Evolutionary conservation across 2,888 invertebrate species (phyloP), one percentile per base, ranked within the genome.

Genomic region (Eupithecia insigniata): DNA sequence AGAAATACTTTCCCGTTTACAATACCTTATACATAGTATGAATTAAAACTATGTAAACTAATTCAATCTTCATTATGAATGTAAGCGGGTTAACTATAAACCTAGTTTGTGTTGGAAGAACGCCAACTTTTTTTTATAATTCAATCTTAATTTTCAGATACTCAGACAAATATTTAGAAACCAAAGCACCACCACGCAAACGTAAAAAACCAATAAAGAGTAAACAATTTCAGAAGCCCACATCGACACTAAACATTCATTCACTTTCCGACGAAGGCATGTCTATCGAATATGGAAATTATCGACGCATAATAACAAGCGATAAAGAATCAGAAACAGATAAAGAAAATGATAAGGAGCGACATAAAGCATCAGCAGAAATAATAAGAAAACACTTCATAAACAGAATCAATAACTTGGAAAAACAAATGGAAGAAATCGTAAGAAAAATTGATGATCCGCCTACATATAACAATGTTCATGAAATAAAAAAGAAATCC

Each of bases 361-460:
- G 55, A 14, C 55, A 60, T 34, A 62, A n/a, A 30, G 5, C 3
- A 34, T 62, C 62, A 1, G 30, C 14, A 2, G 73, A 70, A 64
- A 34, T 55, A 26, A 62, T 69, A 58, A 7, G n/a, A n/a, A 70
- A 67, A 26, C 58, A 34, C 10, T 62, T 70, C 18, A 34, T 73
- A 6, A 70, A 22, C 30, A 67, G 65, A 65, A 65, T 73, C 5
- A 67, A 70, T 7, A 65, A 70, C 18, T 64, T 70, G 28, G 70
- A 70, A 51, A 73, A 70, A 46, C 65, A 65, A 28, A 65, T 70
- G 70, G 60, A 70, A 67, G 67, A 70, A n/a, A 22, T 70, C 2
- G 67, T 46, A 18, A 60, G 22, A 64, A 73, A 67, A 46, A 58
- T 65, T 34, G 58, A 64, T 16, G 16, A 58, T 32, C 64, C 8